Evolutionary conservation across 1,140 invertebrate genomes (phyloP), one percentile per base, ranked within the genome.

Genomic region (Dendrolimus kikuchii): DNA sequence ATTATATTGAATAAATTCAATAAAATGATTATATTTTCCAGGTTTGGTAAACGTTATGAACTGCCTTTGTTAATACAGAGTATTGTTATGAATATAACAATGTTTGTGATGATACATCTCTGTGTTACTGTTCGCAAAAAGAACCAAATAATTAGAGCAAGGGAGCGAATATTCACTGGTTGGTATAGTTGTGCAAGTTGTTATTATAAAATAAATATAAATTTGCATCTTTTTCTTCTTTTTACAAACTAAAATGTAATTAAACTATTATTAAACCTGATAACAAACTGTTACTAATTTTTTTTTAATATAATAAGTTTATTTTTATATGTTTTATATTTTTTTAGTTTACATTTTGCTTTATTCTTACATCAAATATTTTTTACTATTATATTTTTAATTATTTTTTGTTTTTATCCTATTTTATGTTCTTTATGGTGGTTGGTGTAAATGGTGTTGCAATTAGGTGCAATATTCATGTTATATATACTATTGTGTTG

Each of bases 11-110:
- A 50, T 51, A 7, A 6, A 43, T 8, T 23, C 23, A 23, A 5
- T 37, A 38, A 37, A 43, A 23, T 7, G 7, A 10, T 23, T 10
- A 7, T 48, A 7, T 7, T 49, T 87, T 74, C 51, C 85, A 99
- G 98, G 98, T 99, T 99, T 92, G 98, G 98, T 49, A 97, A 97
- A 87, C 93, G 92, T 62, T 99, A 97, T 91, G 98, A 99, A 88
- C 87, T 95, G 73, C 97, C 98, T 59, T 88, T 99, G 60, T 90
- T 99, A 53, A 90, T 98, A 51, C 98, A 99, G 90, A 99, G 97
- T 89, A 92, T 99, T 75, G 92, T 99, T 38, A 99, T 99, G 98
- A 98, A 97, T 77, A 77, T 95, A 38, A 94, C 96, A 59, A 99
- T 99, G 98, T 91, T 99, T 76, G 88, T 93, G 36, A 96, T 99